phyloP scores from a whole-genome alignment of 2,797 vertebrate species.

The Lacerta agilis region DNA sequence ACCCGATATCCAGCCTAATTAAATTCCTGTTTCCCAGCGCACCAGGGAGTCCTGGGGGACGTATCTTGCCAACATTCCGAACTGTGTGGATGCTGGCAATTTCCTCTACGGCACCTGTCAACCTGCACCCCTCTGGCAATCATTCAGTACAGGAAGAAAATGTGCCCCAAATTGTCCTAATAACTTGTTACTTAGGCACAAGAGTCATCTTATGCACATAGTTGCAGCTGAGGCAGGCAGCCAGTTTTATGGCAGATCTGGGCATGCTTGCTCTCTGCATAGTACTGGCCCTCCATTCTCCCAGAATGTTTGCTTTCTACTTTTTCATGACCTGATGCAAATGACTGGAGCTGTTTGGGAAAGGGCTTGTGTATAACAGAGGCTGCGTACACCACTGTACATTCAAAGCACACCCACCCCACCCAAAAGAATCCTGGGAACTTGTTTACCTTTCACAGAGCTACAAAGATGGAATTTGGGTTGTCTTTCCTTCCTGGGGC shows the following conservation, averaged over 20 bases:
- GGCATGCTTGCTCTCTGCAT: background rate
- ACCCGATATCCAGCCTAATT: background rate
- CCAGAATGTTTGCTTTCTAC: too few relatives aligned
- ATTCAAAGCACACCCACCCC: too few relatives aligned
- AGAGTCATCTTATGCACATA: background rate
- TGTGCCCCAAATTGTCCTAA: background rate
- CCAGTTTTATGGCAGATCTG: background rate
- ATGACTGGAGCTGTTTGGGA: background rate
- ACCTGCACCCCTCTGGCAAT: background rate
- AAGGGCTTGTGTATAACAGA: background rate
- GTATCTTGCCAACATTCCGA: constrained; percentile 25
- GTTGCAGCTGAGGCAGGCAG: background rate
- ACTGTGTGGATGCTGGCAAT: background rate
- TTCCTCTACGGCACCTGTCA: background rate
- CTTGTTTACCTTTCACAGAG: too few relatives aligned
- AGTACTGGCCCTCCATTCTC: background rate
- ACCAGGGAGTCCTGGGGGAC: background rate
- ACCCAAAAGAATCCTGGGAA: too few relatives aligned
- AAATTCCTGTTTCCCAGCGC: background rate
- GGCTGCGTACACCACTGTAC: too few relatives aligned
- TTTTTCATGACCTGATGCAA: background rate
- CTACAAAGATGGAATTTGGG: background rate
- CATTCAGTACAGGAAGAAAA: background rate
- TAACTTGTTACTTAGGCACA: background rate
- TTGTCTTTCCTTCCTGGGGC: background rate